A percentile compares a stretch with the other conserved stretches of the same genome.
Conservation (phyloP, 1,140 invertebrate species). For the Brachionus plicatilis region DNA sequence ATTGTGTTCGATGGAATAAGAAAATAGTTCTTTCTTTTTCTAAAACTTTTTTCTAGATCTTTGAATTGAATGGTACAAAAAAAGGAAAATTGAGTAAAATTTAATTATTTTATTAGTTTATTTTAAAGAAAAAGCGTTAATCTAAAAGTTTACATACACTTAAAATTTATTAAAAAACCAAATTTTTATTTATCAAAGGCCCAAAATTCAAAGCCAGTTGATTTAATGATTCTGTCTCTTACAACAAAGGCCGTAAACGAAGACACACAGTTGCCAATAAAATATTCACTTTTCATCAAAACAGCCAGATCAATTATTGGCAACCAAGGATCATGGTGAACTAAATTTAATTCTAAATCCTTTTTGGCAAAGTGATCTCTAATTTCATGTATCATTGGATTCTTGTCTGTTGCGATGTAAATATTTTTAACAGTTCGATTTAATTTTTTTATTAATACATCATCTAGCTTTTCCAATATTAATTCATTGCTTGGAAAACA, state of each 20-base stretch:
- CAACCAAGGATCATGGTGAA: conserved; percentile 59
- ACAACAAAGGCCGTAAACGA: conserved; percentile 89
- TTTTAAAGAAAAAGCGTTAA: too few species aligned
- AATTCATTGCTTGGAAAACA: conserved; percentile 67
- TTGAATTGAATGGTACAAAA: not conserved
- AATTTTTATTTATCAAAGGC: conserved; percentile 45
- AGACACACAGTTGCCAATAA: conserved; percentile 94
- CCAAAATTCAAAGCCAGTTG: conserved; percentile 80
- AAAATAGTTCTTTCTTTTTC: not conserved
- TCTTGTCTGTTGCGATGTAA: conserved; percentile 85
- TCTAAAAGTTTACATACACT: too few species aligned
- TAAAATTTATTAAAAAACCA: too few species aligned
- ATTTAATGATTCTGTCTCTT: conserved; percentile 73
- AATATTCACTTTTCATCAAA: conserved; percentile 78
- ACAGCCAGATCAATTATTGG: conserved; percentile 85
- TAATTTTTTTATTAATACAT: conserved; percentile 65
- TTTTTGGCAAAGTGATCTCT: conserved; percentile 50
- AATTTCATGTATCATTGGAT: conserved; percentile 67
- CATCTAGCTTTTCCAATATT: conserved; percentile 63
- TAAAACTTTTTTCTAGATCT: not conserved
- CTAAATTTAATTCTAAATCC: conserved; percentile 1
- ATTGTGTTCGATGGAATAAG: too few species aligned
- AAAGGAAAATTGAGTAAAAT: not conserved
- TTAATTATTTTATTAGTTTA: not conserved
- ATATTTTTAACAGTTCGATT: conserved; percentile 66